These are phyloP conservation scores for Gambusia yucatana DNA, from an alignment of 2,797 vertebrate species.

Conservation along the genomic window DNA sequence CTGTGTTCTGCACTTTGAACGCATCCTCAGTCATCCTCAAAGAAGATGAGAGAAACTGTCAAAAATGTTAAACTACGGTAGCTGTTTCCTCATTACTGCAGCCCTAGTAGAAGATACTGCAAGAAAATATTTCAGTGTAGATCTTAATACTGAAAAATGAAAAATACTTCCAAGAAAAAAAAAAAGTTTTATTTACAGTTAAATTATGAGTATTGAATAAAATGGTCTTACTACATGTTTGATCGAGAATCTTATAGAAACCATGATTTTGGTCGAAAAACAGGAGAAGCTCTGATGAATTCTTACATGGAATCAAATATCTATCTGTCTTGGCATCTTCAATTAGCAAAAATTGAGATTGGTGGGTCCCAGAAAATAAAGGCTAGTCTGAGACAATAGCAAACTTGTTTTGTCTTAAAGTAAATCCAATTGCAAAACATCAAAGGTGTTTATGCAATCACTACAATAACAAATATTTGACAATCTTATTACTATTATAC, in stretches of 20 bases:
- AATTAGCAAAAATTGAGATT: background rate
- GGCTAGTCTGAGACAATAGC: background rate
- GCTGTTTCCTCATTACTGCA: background rate
- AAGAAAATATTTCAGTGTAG: background rate
- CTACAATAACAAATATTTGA: background rate
- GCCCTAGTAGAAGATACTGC: background rate
- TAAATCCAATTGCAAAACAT: background rate
- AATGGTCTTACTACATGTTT: background rate
- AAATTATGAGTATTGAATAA: background rate
- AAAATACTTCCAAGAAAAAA: background rate
- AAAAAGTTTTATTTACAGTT: background rate
- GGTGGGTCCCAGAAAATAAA: background rate
- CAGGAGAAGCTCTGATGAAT: background rate
- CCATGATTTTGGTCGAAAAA: no score
- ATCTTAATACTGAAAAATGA: background rate
- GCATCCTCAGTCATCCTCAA: background rate
- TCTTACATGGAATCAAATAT: background rate
- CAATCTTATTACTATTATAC: background rate
- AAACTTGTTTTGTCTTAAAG: background rate
- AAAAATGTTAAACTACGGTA: background rate
- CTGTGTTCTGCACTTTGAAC: background rate
- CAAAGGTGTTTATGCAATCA: background rate
- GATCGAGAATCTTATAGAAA: background rate
- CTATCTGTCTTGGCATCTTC: background rate
- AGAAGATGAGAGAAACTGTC: constrained; percentile 1